phyloP scores from a whole-genome alignment of 2,888 invertebrate species.

The Idaea dimidiata region DNA sequence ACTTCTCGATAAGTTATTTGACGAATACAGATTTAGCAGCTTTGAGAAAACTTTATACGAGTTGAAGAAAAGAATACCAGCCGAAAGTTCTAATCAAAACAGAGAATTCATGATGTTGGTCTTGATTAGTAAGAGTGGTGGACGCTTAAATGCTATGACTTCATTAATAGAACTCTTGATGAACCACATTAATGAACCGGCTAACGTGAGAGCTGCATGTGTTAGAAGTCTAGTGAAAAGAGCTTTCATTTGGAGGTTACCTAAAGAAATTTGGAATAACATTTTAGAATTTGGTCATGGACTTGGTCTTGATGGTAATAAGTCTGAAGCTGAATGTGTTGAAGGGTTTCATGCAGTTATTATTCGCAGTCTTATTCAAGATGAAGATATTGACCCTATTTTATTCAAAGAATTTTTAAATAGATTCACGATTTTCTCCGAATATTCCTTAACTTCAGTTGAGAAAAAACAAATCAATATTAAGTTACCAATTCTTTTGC shows the following conservation, averaged over 20 bases:
- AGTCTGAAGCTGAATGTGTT: conserved; percentile 38
- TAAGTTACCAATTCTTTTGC: not conserved
- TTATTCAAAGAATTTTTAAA: conserved; percentile 39
- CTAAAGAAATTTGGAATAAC: conserved; percentile 41
- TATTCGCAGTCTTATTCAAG: conserved; percentile 41
- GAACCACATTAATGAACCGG: conserved; percentile 50
- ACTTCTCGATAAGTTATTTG: conserved; percentile 46
- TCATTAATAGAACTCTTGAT: conserved; percentile 41
- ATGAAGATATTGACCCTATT: conserved; percentile 21
- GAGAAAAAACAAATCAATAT: conserved; percentile 37
- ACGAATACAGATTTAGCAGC: conserved; percentile 49
- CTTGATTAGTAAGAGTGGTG: conserved; percentile 58
- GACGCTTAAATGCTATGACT: conserved; percentile 38
- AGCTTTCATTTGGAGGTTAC: conserved; percentile 48
- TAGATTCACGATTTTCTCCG: conserved; percentile 41
- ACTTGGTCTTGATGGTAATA: conserved; percentile 51
- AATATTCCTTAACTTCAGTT: conserved; percentile 39
- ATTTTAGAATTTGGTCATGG: conserved; percentile 47
- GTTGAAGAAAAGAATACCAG: conserved; percentile 37
- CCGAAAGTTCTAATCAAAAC: conserved; percentile 42
- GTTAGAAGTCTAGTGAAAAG: conserved; percentile 57
- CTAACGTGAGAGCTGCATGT: conserved; percentile 49
- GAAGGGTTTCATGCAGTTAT: conserved; percentile 59
- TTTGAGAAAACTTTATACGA: conserved; percentile 49
- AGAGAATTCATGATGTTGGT: conserved; percentile 57